These are phyloP conservation scores for Drosophila ezoana DNA, from an alignment of 2,888 invertebrate species.

Conservation along the genomic window DNA sequence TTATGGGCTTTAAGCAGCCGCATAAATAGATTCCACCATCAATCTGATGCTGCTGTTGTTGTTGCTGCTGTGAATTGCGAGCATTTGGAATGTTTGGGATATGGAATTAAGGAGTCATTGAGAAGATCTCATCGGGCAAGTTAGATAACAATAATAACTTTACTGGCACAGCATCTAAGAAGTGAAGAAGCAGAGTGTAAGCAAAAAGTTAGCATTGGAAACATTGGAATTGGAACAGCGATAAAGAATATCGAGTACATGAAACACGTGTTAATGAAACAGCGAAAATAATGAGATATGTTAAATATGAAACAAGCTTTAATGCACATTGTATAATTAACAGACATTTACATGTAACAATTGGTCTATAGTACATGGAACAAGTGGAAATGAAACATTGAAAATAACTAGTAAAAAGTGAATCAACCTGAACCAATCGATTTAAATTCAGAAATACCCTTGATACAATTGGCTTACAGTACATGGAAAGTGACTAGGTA, in stretches of 20 bases:
- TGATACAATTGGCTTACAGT: no score
- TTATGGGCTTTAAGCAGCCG: conserved; percentile 69
- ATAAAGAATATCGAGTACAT: background rate
- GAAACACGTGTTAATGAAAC: background rate
- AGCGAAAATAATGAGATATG: background rate
- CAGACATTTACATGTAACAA: no score
- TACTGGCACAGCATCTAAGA: background rate
- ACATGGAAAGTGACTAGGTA: background rate
- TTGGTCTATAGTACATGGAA: no score
- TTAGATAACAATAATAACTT: conserved; percentile 31
- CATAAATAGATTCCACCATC: conserved; percentile 67
- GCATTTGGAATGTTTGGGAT: conserved; percentile 37
- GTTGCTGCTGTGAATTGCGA: conserved; percentile 30
- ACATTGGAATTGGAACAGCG: background rate
- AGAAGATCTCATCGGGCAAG: conserved; percentile 17
- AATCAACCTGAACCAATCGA: no score
- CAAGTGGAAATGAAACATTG: no score
- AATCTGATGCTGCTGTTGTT: conserved; percentile 11
- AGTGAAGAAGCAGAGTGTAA: no score
- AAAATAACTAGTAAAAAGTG: no score
- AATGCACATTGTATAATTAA: no score
- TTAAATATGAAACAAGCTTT: background rate
- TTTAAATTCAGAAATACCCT: no score
- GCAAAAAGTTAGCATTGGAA: background rate
- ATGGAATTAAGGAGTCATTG: conserved; percentile 29